phyloP scores from a whole-genome alignment of 2,113 vertebrate species.

The Tetrao urogallus region DNA sequence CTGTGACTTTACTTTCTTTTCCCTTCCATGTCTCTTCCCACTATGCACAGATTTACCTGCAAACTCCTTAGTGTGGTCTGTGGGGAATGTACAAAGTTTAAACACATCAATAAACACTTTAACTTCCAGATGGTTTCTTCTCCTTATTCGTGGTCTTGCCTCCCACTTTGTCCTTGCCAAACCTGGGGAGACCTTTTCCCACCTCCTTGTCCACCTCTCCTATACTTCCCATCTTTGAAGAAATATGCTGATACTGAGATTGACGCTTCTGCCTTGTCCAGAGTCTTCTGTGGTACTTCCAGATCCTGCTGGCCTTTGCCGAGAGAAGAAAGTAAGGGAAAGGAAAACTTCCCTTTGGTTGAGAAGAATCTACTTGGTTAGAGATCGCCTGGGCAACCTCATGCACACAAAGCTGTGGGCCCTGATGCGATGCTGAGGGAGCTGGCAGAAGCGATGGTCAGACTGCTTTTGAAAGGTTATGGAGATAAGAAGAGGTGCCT shows the following conservation, averaged over 20 bases:
- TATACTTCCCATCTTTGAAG: neutral
- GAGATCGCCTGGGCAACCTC: no score
- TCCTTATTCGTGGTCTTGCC: neutral
- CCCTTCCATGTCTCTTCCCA: constrained; percentile 86
- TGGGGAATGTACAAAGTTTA: constrained; percentile 86
- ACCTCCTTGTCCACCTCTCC: rapidly evolving
- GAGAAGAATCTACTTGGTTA: no score
- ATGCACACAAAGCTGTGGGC: no score
- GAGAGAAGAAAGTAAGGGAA: neutral
- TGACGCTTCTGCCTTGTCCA: rapidly evolving
- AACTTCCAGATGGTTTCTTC: constrained; percentile 83
- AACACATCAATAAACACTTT: constrained; percentile 98
- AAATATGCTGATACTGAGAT: neutral
- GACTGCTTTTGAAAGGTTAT: no score
- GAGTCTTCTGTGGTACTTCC: neutral
- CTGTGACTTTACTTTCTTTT: constrained; percentile 79
- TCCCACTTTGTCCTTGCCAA: rapidly evolving
- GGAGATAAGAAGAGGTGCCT: no score
- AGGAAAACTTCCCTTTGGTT: no score
- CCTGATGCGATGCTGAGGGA: no score
- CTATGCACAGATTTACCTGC: constrained; percentile 94
- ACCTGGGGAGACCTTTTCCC: neutral
- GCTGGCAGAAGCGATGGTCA: no score
- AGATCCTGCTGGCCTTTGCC: neutral
- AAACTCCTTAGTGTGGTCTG: constrained; percentile 92